These are phyloP conservation scores for Chrysopa pallens DNA, from an alignment of 1,140 invertebrate species.

Conservation along the genomic window DNA sequence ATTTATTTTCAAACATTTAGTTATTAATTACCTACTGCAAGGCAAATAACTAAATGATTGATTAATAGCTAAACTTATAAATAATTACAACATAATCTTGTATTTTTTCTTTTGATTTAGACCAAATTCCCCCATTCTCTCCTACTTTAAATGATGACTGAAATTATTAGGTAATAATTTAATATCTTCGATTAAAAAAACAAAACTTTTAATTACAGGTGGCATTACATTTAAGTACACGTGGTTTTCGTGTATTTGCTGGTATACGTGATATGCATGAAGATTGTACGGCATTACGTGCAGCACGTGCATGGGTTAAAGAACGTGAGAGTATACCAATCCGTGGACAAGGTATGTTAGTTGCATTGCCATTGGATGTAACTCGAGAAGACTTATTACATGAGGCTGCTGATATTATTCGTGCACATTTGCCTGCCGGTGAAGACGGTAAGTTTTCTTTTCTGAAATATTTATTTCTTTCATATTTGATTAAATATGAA, in stretches of 20 bases:
- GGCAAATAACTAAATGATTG: too few relatives aligned
- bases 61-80: too few relatives aligned
- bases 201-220: conserved; percentile 21
- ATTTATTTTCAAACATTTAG: too few relatives aligned
- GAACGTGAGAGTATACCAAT: conserved; percentile 21
- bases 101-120: too few relatives aligned
- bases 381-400: conserved; percentile 61
- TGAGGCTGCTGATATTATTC: conserved; percentile 54
- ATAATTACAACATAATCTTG: too few relatives aligned
- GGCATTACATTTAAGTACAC: conserved; percentile 41
- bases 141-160: too few relatives aligned
- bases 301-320: conserved; percentile 35
- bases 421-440: conserved; percentile 60
- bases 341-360: conserved; percentile 32
- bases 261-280: conserved; percentile 36
- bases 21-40: too few relatives aligned
- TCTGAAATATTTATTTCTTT: too few relatives aligned
- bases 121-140: too few relatives aligned
- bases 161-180: too few relatives aligned
- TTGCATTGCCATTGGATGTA: conserved; percentile 55
- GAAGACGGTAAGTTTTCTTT: conserved; percentile 42
- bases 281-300: conserved; percentile 34
- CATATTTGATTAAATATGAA: too few relatives aligned
- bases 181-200: too few relatives aligned
- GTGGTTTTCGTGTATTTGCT: conserved; percentile 57